Base-by-base conservation (phyloP, 2,888 invertebrate species). In the Spodoptera picta region DNA sequence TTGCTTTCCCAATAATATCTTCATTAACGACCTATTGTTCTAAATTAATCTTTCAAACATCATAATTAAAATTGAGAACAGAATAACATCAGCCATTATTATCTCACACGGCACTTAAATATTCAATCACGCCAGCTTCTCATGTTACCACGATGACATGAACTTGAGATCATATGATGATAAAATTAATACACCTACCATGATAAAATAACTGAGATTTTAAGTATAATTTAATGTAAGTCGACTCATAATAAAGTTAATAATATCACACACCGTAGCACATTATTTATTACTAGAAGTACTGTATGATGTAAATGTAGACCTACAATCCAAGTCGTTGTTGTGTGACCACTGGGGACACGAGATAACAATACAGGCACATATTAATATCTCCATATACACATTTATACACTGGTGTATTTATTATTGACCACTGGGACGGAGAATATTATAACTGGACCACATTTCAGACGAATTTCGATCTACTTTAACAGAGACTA, bases 361-460 rank as follows among this genome's bases (percentile, higher is more conserved):
- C 59, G 23, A 71, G 81, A 80, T 80, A 80, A 80, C 81, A 78
- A 78, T 78, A 69, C 71, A 31, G 52, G 60, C 60, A 65, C 50
- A 55, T 69, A 68, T 54, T 64, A 61, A 65, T 66, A 62, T 67
- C 55, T 65, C 11, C 49, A 61, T 19, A 45, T 61, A 69, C 62
- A 48, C 36, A 23, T 57, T 14, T 65, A 64, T 71, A 69, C 69
- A 67, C 68, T 12, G 63, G 69, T 60, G 72, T 52, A 69, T 73
- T 69, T 64, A 64, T 71, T 54, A 68, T 52, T 64, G 60, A 71
- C 54, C 69, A 58, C 45, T 65, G 65, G 63, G 54, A 66, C 65
- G 64, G 24, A 41, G 57, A 49, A 66, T 66, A 71, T 60, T 52
- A 60, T 59, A 80, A 71, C 50, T 60, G 46, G 62, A 61, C 54